A percentile compares a stretch with the other conserved stretches of the same genome.
Evolutionary conservation across 2,797 vertebrate genomes (phyloP).

Genomic region (Cryptoprocta ferox): DNA sequence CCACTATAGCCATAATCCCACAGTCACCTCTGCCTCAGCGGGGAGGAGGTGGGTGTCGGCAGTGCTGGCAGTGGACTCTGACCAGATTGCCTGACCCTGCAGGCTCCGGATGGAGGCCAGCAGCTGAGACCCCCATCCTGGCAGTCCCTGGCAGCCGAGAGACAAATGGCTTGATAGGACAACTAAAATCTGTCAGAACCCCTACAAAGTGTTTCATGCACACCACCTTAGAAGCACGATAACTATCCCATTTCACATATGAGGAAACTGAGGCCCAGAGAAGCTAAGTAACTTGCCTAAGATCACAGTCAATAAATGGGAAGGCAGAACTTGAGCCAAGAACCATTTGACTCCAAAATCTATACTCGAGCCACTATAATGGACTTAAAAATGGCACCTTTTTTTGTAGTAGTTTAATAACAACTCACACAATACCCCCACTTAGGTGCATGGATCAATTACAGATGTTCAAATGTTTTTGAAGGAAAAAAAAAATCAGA

Average conservation of each 20-base stretch:
- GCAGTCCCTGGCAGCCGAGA: neutral
- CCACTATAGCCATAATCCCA: rapidly evolving
- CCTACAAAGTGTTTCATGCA: neutral
- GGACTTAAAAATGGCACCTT: neutral
- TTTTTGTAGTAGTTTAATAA: neutral
- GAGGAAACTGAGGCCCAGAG: neutral
- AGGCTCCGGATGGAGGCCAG: neutral
- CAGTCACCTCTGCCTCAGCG: neutral
- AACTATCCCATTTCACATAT: neutral
- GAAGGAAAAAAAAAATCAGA: neutral
- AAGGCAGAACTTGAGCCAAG: neutral
- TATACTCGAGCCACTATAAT: neutral
- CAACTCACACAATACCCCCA: neutral
- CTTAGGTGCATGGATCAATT: neutral
- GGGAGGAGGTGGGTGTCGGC: too few species aligned
- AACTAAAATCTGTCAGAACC: neutral
- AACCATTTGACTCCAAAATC: neutral
- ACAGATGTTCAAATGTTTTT: neutral
- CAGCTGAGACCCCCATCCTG: neutral
- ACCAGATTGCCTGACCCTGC: neutral
- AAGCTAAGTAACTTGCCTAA: neutral
- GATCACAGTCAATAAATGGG: neutral
- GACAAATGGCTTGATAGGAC: neutral
- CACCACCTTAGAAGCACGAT: neutral
- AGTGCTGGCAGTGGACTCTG: rapidly evolving